Conservation (phyloP, 1,140 invertebrate species). For the Dendrolimus punctatus region DNA sequence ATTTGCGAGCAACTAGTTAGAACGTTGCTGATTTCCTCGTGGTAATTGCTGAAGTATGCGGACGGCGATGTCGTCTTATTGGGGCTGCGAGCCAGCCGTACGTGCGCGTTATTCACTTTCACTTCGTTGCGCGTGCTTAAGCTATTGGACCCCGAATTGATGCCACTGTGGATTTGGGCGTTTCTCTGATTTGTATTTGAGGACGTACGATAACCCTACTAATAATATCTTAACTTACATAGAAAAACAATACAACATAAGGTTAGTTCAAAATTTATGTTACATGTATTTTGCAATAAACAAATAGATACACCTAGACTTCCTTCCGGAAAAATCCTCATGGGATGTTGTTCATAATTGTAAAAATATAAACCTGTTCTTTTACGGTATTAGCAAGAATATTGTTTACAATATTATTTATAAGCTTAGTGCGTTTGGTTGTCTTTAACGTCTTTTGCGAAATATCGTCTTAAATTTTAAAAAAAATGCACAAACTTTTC, state of each 20-base stretch:
- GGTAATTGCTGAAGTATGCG: conserved; percentile 66
- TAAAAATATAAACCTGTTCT: not conserved
- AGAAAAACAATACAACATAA: not conserved
- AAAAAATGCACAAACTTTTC: too few relatives aligned
- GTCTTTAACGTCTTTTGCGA: too few relatives aligned
- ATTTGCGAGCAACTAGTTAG: conserved; percentile 23
- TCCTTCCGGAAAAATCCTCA: conserved; percentile 2
- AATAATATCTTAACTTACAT: not conserved
- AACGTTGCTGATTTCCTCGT: conserved; percentile 61
- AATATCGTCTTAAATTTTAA: too few relatives aligned
- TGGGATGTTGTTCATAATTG: not conserved
- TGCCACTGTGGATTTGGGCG: conserved; percentile 20
- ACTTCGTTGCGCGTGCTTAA: conserved; percentile 48
- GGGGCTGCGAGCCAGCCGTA: conserved; percentile 53
- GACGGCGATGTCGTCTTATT: conserved; percentile 67
- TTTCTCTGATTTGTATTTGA: conserved; percentile 16
- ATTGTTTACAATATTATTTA: too few relatives aligned
- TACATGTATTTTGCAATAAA: not conserved
- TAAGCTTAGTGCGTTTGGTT: too few relatives aligned
- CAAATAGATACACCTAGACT: not conserved
- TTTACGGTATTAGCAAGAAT: too few relatives aligned
- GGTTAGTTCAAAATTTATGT: not conserved
- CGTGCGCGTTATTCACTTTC: conserved; percentile 64
- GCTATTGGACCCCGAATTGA: conserved; percentile 35
- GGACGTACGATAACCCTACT: conserved; percentile 8